Base-by-base conservation (phyloP, 1,140 invertebrate genomes). In the Linepithema humile region DNA sequence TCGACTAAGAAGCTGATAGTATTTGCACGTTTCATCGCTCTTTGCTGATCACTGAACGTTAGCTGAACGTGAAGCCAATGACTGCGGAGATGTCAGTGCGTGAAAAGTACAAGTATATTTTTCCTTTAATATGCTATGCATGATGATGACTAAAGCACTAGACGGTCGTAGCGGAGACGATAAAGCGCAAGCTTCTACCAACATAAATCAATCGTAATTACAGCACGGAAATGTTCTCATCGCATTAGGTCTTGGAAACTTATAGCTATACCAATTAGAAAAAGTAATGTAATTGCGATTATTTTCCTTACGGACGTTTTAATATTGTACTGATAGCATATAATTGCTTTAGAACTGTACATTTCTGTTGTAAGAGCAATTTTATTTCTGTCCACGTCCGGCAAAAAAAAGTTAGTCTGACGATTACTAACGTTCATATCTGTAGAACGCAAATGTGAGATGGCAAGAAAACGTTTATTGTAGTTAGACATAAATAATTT, bases 1-100 rank as follows among this genome's bases (percentile, higher is more conserved):
- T 84, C 83, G 10, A 84, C 3, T 32, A 26, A 50, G 0, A 15
- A 6, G 12, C 53, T 60, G 29, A 84, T 80, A 10, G 83, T 77
- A 29, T 10, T 69, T 12, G 35, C 48, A 40, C 45, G 38, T 15
- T 38, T 80, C 77, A 80, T 80, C 20, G 29, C 15, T 77, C 7
- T 77, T 64, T 48, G 15, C 20, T 48, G 35, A 48, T 4, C 20
- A 9, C 29, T 4, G 12, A 65, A 50, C 20, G 12, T 35, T 20
- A 26, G 3, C 10, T 9, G 15, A 45, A 45, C 43, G 43, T 45
- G n/a, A 74, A 60, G 38, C 43, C 53, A 12, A 60, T 10, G 12
- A 64, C 23, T 35, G 29, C 20, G 23, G 1, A 0, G 7, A 48
- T 2, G 5, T 32, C 23, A 26, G 0, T 60, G 7, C 9, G 5